These are phyloP conservation scores for Lasaia peninsularis DNA, from an alignment of 1,140 invertebrate genomes.

Conservation along the genomic window DNA sequence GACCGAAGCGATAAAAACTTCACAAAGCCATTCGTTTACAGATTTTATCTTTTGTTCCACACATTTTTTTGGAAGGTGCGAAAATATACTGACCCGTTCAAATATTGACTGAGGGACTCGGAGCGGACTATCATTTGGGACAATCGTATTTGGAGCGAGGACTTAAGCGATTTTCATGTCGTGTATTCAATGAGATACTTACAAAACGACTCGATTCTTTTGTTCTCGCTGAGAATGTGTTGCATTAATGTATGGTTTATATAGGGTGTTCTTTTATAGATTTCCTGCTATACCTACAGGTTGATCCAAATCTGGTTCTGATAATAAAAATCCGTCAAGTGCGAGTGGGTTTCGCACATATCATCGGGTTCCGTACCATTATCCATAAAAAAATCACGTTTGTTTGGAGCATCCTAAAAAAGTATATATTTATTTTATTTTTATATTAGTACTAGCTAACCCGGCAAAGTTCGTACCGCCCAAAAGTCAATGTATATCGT, in stretches of 20 bases:
- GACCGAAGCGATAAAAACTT: not conserved
- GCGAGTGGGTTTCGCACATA: no score
- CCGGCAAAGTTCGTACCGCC: no score
- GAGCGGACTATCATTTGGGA: conserved; percentile 27
- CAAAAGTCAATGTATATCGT: no score
- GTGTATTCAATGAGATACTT: conserved; percentile 10
- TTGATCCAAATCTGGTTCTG: no score
- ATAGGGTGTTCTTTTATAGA: not conserved
- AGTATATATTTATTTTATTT: no score
- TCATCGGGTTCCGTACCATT: no score
- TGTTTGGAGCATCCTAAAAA: no score
- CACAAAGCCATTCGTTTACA: not conserved
- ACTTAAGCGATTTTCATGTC: conserved; percentile 9
- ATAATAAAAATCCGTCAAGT: no score
- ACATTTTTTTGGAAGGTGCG: not conserved
- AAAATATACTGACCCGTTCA: conserved; percentile 21
- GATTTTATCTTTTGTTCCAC: not conserved
- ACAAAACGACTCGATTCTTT: conserved; percentile 8
- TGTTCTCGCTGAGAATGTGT: not conserved
- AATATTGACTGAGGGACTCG: conserved; percentile 45
- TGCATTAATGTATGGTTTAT: not conserved
- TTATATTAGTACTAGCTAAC: no score
- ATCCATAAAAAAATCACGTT: no score
- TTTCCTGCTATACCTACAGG: no score
- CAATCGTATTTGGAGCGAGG: conserved; percentile 28